These are phyloP conservation scores for Labeo catla DNA, from an alignment of 2,113 vertebrate genomes.

Conservation along the genomic window DNA sequence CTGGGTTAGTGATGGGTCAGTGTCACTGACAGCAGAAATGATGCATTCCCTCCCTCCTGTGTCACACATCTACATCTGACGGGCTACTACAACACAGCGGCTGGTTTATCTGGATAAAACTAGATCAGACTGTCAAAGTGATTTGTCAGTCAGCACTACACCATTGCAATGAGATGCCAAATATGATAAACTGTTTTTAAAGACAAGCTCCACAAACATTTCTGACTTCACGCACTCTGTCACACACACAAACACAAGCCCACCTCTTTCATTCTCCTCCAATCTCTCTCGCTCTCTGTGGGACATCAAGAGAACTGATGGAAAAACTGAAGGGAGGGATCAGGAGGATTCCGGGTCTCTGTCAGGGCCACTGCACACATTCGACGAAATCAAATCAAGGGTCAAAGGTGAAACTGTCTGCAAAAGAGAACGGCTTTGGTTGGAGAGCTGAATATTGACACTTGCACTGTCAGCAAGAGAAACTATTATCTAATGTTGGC, in stretches of 20 bases:
- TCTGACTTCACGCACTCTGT: constrained; percentile 53
- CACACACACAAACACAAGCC: constrained; percentile 12
- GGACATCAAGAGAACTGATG: constrained; percentile 61
- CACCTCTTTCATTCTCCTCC: constrained; percentile 47
- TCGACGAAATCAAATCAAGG: constrained; percentile 71
- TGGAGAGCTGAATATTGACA: constrained; percentile 53
- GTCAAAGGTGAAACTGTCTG: constrained; percentile 69
- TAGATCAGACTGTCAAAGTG: constrained; percentile 4
- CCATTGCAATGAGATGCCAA: constrained; percentile 54
- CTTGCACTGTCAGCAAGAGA: constrained; percentile 38
- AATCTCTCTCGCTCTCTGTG: constrained; percentile 54
- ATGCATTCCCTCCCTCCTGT: constrained; percentile 7
- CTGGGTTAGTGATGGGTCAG: constrained; percentile 17
- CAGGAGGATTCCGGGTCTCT: constrained; percentile 60
- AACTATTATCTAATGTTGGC: constrained; percentile 17
- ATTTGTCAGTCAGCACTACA: not conserved
- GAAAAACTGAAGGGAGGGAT: constrained; percentile 58
- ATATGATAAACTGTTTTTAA: constrained; percentile 64
- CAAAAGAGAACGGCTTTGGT: constrained; percentile 18
- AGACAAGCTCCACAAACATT: constrained; percentile 43
- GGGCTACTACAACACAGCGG: not conserved
- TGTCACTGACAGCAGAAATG: constrained; percentile 1
- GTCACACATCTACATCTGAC: not conserved
- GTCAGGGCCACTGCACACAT: constrained; percentile 61
- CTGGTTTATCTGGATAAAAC: constrained; percentile 15